Percentiles rank a stretch among this genome's conserved stretches.
phyloP scores from a whole-genome alignment of 2,113 vertebrate species.

The Brienomyrus longianalis region DNA sequence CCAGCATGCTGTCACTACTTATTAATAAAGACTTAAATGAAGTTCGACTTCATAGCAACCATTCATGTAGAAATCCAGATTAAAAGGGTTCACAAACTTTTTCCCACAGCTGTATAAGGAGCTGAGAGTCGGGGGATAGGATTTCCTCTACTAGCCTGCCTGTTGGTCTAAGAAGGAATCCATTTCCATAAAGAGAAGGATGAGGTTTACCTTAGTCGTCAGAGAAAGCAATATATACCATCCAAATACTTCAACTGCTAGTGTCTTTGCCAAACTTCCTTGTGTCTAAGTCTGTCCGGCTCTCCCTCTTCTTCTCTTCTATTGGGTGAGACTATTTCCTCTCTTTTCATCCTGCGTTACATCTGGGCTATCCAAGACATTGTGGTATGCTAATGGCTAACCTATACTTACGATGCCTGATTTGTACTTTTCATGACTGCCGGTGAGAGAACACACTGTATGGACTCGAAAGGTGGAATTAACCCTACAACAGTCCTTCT shows the following conservation, averaged over 20 bases:
- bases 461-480: neutral
- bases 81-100: neutral
- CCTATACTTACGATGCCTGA: neutral
- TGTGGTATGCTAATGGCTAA: neutral
- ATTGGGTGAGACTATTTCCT: constrained; percentile 55
- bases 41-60: neutral
- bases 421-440: neutral
- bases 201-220: constrained; percentile 61
- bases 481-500: neutral
- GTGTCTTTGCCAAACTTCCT: constrained; percentile 37
- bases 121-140: constrained; percentile 44
- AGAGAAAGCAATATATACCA: constrained; percentile 81
- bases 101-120: constrained; percentile 36
- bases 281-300: constrained; percentile 31
- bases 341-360: constrained; percentile 8
- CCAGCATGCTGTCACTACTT: neutral
- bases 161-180: constrained; percentile 77
- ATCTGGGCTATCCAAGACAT: neutral
- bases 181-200: constrained; percentile 84
- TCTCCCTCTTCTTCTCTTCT: constrained; percentile 45
- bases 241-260: constrained; percentile 50
- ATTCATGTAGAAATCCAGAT: neutral
- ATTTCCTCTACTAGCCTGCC: constrained; percentile 56
- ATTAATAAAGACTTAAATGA: neutral
- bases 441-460: neutral